Base-by-base conservation (phyloP, 2,888 invertebrate species). In the Physocephala rufipes region DNA sequence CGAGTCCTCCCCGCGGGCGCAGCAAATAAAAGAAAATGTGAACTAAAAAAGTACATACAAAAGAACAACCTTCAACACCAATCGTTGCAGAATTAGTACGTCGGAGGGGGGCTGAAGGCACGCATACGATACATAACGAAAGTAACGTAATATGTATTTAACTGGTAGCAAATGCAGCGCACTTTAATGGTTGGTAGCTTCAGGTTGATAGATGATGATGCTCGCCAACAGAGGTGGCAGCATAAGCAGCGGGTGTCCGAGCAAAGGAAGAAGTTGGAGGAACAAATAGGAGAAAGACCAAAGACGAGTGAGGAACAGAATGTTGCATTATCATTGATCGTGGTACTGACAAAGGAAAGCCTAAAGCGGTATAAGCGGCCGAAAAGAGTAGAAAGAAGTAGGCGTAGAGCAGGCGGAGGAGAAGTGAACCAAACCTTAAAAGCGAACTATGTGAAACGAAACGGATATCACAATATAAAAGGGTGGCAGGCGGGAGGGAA, bases 141-240 rank as follows among this genome's bases (percentile, higher is more conserved):
- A 74, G 73, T 74, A 72, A 75, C 77, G 74, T 74, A 77, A 76
- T 75, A 75, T 75, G 75, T 75, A 77, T 76, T 77, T 77, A 77
- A 74, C 77, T 77, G 75, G 76, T 76, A 76, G 76, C 76, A 75
- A 61, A 70, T 63, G 55, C 64, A 64, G 70, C 70, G 70, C 70
- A 55, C 64, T 70, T 70, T 70, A 64, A 70, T 63, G 63, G 49
- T 62, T 59, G 58, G 49, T 62, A 49, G 68, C 68, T 68, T 61
- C 68, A 62, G 68, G 68, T 64, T 70, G 70, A 70, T 70, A 64
- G 63, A 70, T 70, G 70, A 62, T 61, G 30, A 47, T 49, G 49
- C 21, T 19, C 16, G 15, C 45, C 47, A 43, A 24, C 63, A 43
- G 58, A 24, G 9, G 58, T 9, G 7, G 58, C 58, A 58, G 58